Evolutionary conservation across 2,113 vertebrate genomes (phyloP), one percentile per base, ranked within the genome.

Genomic region (Leiothrix lutea): DNA sequence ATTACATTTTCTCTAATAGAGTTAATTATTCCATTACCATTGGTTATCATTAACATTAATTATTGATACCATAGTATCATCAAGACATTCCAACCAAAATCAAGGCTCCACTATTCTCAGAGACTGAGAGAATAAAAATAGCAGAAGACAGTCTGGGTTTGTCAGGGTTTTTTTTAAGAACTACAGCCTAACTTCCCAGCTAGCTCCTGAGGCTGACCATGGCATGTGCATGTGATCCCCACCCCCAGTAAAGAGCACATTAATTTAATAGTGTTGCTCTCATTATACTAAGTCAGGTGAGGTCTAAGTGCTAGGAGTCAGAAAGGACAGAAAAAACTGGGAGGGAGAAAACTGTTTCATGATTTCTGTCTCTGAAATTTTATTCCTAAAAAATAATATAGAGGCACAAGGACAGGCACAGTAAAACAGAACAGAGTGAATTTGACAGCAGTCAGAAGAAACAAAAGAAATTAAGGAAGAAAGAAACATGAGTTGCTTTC

Each of bases 51-150:
- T 87, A 88, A 66, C 80, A 87, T 92, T 75, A 95, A 77, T 83
- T 96, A 91, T 96, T 97, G 51, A 95, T 88, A 88, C 45, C 29
- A 64, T 73, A 56, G 47, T 40, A 66, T 17, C n/a, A 88, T 85
- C 36, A 70, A 74, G 72, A 73, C 8, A 26, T 73, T 48, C n/a
- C 48, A 87, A 78, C 5, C 57, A 67, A 94, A 73, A 64, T 82
- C 64, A 72, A 65, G 75, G 61, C 47, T 81, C 69, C 45, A 69
- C 35, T 92, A 29, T 91, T 78, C 88, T 77, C 44, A 21, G 36
- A 36, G 22, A 8, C 38, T 50, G 16, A 35, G 26, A 78, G 23
- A 73, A 90, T 33, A 38, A 85, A 71, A 82, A 51, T 26, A 88
- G 60, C 33, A 90, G 35, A 80, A 90, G 31, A 38, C 11, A 82